Evolutionary conservation across 2,888 invertebrate species (phyloP), one percentile per base, ranked within the genome.

Genomic region (Standfussiana lucernea): DNA sequence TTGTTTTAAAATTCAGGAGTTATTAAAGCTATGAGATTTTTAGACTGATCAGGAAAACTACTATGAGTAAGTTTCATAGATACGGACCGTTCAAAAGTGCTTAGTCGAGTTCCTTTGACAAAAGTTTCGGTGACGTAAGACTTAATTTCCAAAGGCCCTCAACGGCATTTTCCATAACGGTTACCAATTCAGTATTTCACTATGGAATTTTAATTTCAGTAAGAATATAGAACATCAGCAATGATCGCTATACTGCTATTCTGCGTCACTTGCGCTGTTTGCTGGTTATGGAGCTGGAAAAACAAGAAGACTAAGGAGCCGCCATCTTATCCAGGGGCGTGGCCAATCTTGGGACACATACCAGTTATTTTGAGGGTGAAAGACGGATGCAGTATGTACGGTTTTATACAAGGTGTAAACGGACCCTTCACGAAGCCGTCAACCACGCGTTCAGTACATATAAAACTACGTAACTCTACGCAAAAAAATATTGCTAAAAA

Each of bases 321-420:
- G 24, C 61, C 61, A 61, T 61, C 10, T 5, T 13, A 5, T 0
- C 61, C 61, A 35, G 35, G 61, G 35, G 61, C 35, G 24, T 61
- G 61, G 61, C 61, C 61, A 11, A 24, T 61, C 37, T 5, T 61
- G 21, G 61, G 61, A 61, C 61, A 61, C 61, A 61, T 61, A 24
- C 61, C 35, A 13, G 0, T 0, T n/a, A 0, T 61, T 1, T 1
- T 61, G 21, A 6, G 21, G 4, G 13, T 13, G 5, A 13, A 0
- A 13, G 61, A 37, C 24, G 24, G 0, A 21, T 61, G 61, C 24
- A 2, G 61, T 61, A 61, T 37, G 61, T 37, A 10, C 24, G 35
- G n/a, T n/a, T 53, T 1, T 28, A 13, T 13, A 28, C 28, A 28
- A 13, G 28, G 13, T 53, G 53, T 28, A 13, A 28, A 53, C n/a